These are phyloP conservation scores for Caenorhabditis becei DNA, from an alignment of 2,888 invertebrate species.

Conservation along the genomic window DNA sequence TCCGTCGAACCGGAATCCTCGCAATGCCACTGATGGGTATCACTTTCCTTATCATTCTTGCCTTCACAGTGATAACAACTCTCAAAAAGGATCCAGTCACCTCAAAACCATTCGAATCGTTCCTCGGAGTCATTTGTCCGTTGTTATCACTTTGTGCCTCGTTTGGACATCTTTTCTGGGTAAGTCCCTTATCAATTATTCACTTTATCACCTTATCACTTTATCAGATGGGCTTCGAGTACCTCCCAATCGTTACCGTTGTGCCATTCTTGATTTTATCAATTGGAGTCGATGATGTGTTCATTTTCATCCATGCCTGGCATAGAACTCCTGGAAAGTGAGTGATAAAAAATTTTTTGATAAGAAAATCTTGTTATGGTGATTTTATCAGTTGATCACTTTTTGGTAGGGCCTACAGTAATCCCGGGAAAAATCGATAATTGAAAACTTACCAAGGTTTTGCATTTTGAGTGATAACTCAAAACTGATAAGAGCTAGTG, in stretches of 20 bases:
- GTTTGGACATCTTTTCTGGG: constrained; percentile 81
- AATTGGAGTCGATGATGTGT: constrained; percentile 81
- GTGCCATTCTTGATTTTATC: constrained; percentile 81
- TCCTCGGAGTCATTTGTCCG: constrained; percentile 80
- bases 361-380: too few relatives aligned
- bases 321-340: constrained; percentile 72
- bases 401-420: too few relatives aligned
- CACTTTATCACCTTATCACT: background rate
- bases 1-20: constrained; percentile 79
- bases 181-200: constrained; percentile 29
- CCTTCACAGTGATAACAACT: constrained; percentile 78
- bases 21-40: constrained; percentile 80
- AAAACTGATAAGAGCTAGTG: too few relatives aligned
- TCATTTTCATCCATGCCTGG: constrained; percentile 81
- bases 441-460: too few relatives aligned
- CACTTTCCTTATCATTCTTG: constrained; percentile 77
- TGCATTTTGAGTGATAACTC: too few relatives aligned
- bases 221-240: constrained; percentile 78
- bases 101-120: constrained; percentile 80
- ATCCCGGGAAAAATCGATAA: too few relatives aligned
- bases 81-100: constrained; percentile 69
- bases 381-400: too few relatives aligned
- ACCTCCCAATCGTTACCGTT: constrained; percentile 80
- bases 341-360: background rate
- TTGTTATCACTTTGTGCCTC: constrained; percentile 79